Base-by-base conservation (phyloP, 2,113 vertebrate genomes). In the Podarcis cretensis region DNA sequence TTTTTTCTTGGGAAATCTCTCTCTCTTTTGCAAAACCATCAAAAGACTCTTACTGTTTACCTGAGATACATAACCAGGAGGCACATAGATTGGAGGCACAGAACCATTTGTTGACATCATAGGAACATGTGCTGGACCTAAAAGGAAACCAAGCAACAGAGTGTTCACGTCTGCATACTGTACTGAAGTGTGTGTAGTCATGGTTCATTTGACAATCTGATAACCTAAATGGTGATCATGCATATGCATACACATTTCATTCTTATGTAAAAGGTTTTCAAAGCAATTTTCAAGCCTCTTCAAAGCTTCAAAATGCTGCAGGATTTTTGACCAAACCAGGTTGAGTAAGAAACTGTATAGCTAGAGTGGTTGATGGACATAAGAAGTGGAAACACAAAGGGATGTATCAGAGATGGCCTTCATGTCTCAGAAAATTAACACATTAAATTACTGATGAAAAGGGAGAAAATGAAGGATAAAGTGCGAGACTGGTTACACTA, bases 11-110 rank as follows among this genome's bases (percentile, higher is more conserved):
- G 14, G 3, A 88, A 69, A 77, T 8, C 4, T 40, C 54, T 23
- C 54, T 23, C 27, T 32, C 14, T 66, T 65, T 66, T 65, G 40
- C 37, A 43, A 81, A 86, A 86, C 4, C 16, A 80, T 81, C 25
- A 65, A 81, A 66, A 48, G 73, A 48, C 18, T 18, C 25, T 20
- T 1, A 23, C 9, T n/a, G 16, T 0, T 91, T 96, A 98, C 98
- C 97, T 98, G 97, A 97, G 97, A 97, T 78, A 97, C 94, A 9
- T 98, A 98, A 90, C 98, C 98, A 4, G 97, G 96, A 95, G 98
- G 98, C 95, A 98, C 96, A 95, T 97, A 98, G 88, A 98, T 97
- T 2, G 97, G 97, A 3, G 97, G 98, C 95, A 98, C 96, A 59
- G 97, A 97, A 89, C 97, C 97, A 77, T 97, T 97, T 85, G 97